Percentiles rank a stretch among this genome's conserved stretches.
phyloP scores from a whole-genome alignment of 1,140 invertebrate species.

The Frieseomelitta varia region DNA sequence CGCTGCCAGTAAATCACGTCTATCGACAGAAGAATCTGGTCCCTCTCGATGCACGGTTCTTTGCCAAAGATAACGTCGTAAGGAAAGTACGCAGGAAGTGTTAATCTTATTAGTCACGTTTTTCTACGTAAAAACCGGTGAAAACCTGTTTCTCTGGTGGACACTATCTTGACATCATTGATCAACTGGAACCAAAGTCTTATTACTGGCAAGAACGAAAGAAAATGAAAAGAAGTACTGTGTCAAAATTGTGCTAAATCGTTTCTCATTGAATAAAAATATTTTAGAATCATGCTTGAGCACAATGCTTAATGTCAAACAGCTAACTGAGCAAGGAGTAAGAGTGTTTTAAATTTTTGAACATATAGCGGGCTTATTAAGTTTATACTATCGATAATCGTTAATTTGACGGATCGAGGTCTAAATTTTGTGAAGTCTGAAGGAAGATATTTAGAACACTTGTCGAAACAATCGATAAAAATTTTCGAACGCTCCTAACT shows the following conservation, averaged over 20 bases:
- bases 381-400: too few species aligned
- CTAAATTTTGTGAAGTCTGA: too few species aligned
- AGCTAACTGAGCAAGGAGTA: too few species aligned
- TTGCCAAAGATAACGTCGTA: constrained; percentile 19
- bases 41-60: background rate
- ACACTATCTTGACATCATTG: background rate
- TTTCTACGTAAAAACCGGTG: background rate
- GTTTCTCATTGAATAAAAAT: background rate
- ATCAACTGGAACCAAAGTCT: background rate
- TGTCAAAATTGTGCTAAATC: background rate
- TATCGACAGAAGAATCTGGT: constrained; percentile 14
- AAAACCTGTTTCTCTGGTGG: background rate
- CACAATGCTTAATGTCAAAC: too few species aligned
- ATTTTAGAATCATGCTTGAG: too few species aligned
- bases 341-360: too few species aligned
- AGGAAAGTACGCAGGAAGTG: constrained; percentile 4
- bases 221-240: background rate
- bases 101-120: constrained; percentile 5
- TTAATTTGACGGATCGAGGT: too few species aligned
- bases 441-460: too few species aligned
- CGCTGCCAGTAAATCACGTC: background rate
- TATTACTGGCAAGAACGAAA: background rate
- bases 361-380: too few species aligned
- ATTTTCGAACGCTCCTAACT: too few species aligned
- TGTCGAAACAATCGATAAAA: too few species aligned